phyloP scores from a whole-genome alignment of 2,888 invertebrate species.

The Eupeodes luniger region DNA sequence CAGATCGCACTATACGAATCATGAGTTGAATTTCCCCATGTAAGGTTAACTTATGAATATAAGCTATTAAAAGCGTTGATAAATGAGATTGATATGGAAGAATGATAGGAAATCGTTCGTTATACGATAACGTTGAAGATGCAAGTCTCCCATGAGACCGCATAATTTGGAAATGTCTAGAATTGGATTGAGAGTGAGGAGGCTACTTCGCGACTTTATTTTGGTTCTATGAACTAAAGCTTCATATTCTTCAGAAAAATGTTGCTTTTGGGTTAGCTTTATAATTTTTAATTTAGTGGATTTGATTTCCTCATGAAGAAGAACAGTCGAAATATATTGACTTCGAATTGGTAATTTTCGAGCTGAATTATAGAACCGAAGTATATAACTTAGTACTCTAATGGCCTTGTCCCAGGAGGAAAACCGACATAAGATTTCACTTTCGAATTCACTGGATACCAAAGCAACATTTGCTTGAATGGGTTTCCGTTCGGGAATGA shows the following conservation, averaged over 20 bases:
- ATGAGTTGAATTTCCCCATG: slow-evolving; percentile 13
- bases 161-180: background rate
- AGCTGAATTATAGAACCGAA: background rate
- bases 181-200: background rate
- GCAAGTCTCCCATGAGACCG: too few relatives aligned
- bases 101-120: background rate
- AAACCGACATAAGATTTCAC: background rate
- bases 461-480: background rate
- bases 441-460: background rate
- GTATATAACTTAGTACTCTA: background rate
- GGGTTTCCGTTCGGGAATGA: background rate
- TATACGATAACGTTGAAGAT: too few relatives aligned
- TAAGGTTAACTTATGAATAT: background rate
- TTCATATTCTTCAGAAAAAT: background rate
- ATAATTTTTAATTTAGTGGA: background rate
- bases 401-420: background rate
- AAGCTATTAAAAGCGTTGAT: background rate
- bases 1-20: too few relatives aligned
- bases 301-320: slow-evolving; percentile 20
- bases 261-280: slow-evolving; percentile 41
- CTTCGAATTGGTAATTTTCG: background rate
- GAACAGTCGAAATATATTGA: background rate
- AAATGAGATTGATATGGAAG: background rate
- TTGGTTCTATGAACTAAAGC: background rate
- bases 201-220: background rate